Conservation (phyloP, 2,888 invertebrate genomes). For the Melolontha melolontha region DNA sequence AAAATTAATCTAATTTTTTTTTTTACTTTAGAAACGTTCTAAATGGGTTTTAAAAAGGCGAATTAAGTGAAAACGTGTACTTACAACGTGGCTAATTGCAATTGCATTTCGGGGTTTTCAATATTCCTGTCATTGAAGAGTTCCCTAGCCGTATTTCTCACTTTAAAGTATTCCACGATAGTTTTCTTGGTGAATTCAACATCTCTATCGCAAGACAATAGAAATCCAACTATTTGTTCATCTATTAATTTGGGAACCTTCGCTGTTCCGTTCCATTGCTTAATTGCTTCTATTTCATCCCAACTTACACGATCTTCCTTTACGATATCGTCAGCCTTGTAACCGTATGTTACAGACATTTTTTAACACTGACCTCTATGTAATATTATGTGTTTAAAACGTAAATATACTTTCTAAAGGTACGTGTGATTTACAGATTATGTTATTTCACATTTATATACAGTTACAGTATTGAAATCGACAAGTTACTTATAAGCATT, state of each 20-base stretch:
- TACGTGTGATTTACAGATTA: too few species aligned
- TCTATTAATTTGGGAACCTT: slow-evolving; percentile 63
- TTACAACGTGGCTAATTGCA: slow-evolving; percentile 69
- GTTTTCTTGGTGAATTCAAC: slow-evolving; percentile 72
- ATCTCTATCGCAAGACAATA: slow-evolving; percentile 74
- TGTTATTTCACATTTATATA: too few species aligned
- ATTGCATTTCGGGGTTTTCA: slow-evolving; percentile 60
- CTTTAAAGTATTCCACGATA: slow-evolving; percentile 72
- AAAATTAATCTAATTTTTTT: too few species aligned
- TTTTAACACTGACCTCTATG: background rate
- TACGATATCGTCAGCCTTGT: slow-evolving; percentile 54
- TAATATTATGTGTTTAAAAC: too few species aligned
- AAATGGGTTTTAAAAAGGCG: too few species aligned
- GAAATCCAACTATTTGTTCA: slow-evolving; percentile 75
- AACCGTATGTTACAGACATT: slow-evolving; percentile 50
- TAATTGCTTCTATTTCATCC: slow-evolving; percentile 56
- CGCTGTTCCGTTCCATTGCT: slow-evolving; percentile 54
- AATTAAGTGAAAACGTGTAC: too few species aligned
- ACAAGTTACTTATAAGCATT: too few species aligned
- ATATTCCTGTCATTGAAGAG: slow-evolving; percentile 72
- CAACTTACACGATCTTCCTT: slow-evolving; percentile 52
- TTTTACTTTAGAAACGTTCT: too few species aligned
- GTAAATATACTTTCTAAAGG: too few species aligned
- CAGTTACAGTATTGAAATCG: too few species aligned
- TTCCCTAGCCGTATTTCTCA: slow-evolving; percentile 72